Evolutionary conservation across 2,113 vertebrate species (phyloP).

Genomic region (Cyprinodon variegatus): DNA sequence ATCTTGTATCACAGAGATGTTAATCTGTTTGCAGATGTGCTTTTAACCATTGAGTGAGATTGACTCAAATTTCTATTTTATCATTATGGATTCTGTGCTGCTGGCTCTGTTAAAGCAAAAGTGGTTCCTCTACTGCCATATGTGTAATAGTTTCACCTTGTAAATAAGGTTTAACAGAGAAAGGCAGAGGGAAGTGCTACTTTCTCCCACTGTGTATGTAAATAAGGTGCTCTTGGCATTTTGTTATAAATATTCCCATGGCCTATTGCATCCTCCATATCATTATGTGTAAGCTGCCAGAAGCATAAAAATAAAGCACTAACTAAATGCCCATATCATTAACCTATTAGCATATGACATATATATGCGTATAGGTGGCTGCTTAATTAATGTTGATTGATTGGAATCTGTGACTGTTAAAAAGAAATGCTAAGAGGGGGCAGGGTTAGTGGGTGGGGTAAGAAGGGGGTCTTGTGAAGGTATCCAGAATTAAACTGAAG

Average conservation of each 20-base stretch:
- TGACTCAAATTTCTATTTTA: constrained; percentile 65
- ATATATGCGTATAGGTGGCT: constrained; percentile 70
- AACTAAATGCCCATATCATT: constrained; percentile 77
- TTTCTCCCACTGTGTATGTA: constrained; percentile 15
- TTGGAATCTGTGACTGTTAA: constrained; percentile 74
- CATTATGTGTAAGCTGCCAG: constrained; percentile 73
- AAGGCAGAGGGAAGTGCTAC: constrained; percentile 50
- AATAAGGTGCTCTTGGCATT: constrained; percentile 42
- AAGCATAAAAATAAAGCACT: constrained; percentile 66
- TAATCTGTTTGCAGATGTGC: constrained; percentile 61
- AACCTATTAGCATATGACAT: constrained; percentile 74
- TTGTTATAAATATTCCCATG: constrained; percentile 71
- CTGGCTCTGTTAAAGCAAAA: constrained; percentile 66
- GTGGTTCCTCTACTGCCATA: constrained; percentile 46
- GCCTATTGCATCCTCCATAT: constrained; percentile 61
- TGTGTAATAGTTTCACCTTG: constrained; percentile 67
- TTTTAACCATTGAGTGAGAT: constrained; percentile 11
- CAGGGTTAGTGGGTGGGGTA: constrained; percentile 63
- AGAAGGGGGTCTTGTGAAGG: constrained; percentile 58
- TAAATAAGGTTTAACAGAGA: constrained; percentile 73
- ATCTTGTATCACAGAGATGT: constrained; percentile 55
- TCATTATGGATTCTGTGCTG: constrained; percentile 65
- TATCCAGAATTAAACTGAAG: constrained; percentile 62
- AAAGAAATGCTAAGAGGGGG: constrained; percentile 51
- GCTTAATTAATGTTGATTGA: constrained; percentile 77